phyloP scores from a whole-genome alignment of 2,888 invertebrate genomes.

The Cacoxenus indagator region DNA sequence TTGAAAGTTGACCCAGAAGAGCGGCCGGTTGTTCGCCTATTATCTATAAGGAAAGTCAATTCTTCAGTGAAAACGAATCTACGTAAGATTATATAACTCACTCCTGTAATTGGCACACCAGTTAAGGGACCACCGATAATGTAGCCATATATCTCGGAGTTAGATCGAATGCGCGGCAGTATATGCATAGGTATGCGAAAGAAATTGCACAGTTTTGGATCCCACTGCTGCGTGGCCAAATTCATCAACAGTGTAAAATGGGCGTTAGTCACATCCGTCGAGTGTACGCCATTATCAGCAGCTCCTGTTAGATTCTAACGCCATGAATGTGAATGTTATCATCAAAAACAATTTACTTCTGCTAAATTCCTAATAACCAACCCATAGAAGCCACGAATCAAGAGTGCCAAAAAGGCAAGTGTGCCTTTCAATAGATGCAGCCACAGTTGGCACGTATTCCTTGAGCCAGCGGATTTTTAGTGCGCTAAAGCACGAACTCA shows the following conservation, averaged over 20 bases:
- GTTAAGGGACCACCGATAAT: conserved; percentile 80
- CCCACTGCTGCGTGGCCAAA: conserved; percentile 89
- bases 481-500: conserved; percentile 96
- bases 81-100: conserved; percentile 71
- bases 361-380: conserved; percentile 63
- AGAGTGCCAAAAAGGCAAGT: conserved; percentile 89
- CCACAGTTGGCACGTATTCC: conserved; percentile 84
- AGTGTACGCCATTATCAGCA: conserved; percentile 77
- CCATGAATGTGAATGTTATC: conserved; percentile 14
- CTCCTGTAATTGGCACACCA: conserved; percentile 90
- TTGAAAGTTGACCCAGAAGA: conserved; percentile 91
- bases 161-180: conserved; percentile 90
- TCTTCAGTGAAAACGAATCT: not conserved
- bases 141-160: conserved; percentile 92
- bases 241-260: conserved; percentile 97
- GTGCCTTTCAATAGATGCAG: conserved; percentile 78
- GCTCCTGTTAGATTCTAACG: conserved; percentile 76
- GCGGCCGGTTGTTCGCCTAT: conserved; percentile 97
- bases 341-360: conserved; percentile 20
- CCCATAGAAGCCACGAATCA: conserved; percentile 97
- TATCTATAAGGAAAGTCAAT: conserved; percentile 75
- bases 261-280: conserved; percentile 97
- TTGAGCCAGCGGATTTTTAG: conserved; percentile 95
- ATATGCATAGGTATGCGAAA: conserved; percentile 88
- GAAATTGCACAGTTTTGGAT: conserved; percentile 86